phyloP scores from a whole-genome alignment of 2,797 vertebrate genomes.

The Eleutherodactylus coqui region DNA sequence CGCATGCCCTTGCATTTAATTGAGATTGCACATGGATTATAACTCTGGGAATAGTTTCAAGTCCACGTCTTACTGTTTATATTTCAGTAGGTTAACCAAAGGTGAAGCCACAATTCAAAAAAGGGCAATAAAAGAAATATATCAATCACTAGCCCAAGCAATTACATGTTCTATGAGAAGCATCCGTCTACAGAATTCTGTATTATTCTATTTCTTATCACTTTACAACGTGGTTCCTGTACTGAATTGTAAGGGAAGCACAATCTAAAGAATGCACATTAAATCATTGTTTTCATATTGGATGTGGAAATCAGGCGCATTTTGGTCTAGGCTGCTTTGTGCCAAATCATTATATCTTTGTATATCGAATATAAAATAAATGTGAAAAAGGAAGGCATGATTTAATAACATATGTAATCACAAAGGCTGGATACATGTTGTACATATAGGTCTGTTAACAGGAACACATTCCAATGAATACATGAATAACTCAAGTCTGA shows the following conservation, averaged over 20 bases:
- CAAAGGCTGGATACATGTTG: no score
- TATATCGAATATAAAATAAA: not conserved
- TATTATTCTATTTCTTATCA: constrained; percentile 42
- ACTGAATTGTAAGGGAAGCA: constrained; percentile 22
- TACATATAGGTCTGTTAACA: no score
- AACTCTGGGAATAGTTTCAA: not conserved
- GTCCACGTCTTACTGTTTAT: not conserved
- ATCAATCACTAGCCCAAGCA: not conserved
- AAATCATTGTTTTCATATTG: constrained; percentile 14
- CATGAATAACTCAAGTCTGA: no score
- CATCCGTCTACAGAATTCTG: not conserved
- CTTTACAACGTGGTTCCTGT: constrained; percentile 21
- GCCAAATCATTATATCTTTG: not conserved
- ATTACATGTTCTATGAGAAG: not conserved
- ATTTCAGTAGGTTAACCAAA: not conserved
- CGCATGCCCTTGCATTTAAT: not conserved
- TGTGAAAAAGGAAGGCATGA: not conserved
- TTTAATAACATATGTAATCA: not conserved
- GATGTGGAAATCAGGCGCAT: not conserved
- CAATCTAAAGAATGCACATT: constrained; percentile 18
- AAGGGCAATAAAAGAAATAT: not conserved
- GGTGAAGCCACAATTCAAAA: not conserved
- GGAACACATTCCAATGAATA: no score
- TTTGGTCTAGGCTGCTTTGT: not conserved
- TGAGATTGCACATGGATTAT: not conserved